Base-by-base conservation (phyloP, 2,888 invertebrate genomes). In the Chalcosyrphus nemorum region DNA sequence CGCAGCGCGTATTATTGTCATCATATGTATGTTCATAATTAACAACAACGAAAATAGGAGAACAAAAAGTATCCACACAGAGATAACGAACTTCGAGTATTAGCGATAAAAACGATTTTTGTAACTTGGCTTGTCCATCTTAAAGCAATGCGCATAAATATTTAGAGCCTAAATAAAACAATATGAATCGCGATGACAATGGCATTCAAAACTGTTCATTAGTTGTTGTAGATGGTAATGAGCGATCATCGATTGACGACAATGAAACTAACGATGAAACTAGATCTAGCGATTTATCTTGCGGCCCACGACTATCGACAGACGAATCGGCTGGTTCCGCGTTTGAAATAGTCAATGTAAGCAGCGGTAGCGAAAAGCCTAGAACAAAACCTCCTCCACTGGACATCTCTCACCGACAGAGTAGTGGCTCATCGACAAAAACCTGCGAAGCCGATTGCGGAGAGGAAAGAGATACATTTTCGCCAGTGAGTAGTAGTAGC, bases 391-490 rank as follows among this genome's bases (percentile, higher is more conserved):
- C 71, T 15, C 86, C 87, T 21, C 54, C 82, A 11, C 68, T 88
- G 11, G 87, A 87, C 50, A 71, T 88, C 7, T 13, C 87, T 27
- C 87, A 87, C n/a, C 87, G 88, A 1, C 88, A 88, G 43, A 81
- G 87, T 57, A 87, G 88, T 45, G 87, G 88, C 11, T 89, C 89
- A 3, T 89, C 89, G 7, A 88, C 88, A 6, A 91, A 91, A 75
- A 90, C 89, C 19, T 90, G 91, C 81, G 91, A 91, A 85, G 87
- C 89, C 24, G 90, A 91, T 87, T 86, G 90, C 72, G 89, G 89
- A 11, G 91, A 90, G 86, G 91, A 91, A 82, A 89, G 91, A n/a
- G 91, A 91, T 70, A 90, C 90, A 2, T 91, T 90, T 82, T 92
- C 92, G n/a, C 91, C 91, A 1, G 86, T 91, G 1, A 90, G 88